Base-by-base conservation (phyloP, 2,888 invertebrate genomes). In the Dolichopus griseipennis region DNA sequence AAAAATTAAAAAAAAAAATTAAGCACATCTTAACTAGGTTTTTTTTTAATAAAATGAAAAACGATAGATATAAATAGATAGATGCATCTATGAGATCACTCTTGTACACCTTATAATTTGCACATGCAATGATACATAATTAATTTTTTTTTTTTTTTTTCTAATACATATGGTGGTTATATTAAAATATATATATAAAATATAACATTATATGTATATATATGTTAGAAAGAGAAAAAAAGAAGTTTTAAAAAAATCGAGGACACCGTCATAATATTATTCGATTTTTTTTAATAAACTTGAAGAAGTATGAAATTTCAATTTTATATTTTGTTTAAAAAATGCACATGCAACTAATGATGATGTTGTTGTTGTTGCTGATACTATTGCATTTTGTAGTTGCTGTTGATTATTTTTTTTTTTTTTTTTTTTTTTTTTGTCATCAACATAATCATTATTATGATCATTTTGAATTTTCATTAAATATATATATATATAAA, bases 281-380 rank as follows among this genome's bases (percentile, higher is more conserved):
- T 27, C 5, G 27, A 27, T 27, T 27, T 27, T 52, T 52, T 52
- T 52, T 52, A 52, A 52, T 52, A 52, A 52, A 52, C 52, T 52
- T 52, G 18, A 52, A 52, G 52, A 52, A 52, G 52, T 52, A 52
- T 52, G 52, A 52, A 52, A 52, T 52, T 52, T 52, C 52, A 52
- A 18, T 52, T 52, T 52, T 27, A 4, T 27, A 27, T 27, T 27
- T 27, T 27, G 2, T 27, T 27, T 27, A 4, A 12, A 9, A 43
- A 9, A 52, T 52, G 52, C 52, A 52, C 18, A 52, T 52, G 18
- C 52, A 52, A 52, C 15, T 52, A 3, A 12, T 52, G n/a, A 12
- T 52, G 2, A 12, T 52, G n/a, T 52, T 52, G 43, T 15, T 43
- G 15, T 43, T 43, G 6, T 52, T 52, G 18, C 15, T 52, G n/a